Conservation (phyloP, 2,888 invertebrate genomes). For the Plagodis pulveraria region DNA sequence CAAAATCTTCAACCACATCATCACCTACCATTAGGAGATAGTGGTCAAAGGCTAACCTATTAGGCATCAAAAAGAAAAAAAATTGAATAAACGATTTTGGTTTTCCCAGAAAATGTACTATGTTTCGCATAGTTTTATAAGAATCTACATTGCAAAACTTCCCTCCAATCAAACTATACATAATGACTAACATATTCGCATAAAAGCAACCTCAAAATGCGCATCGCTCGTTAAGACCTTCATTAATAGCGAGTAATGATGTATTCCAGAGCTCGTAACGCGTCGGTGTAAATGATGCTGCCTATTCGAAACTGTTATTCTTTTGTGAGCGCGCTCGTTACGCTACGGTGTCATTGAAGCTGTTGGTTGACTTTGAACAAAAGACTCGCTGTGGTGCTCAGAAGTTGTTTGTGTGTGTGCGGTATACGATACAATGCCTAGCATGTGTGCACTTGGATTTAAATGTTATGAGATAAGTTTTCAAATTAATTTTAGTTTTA, state of each 20-base stretch:
- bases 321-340: conserved; percentile 31
- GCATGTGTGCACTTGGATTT: no score
- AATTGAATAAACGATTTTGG: no score
- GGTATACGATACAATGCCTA: background rate
- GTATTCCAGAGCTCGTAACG: conserved; percentile 28
- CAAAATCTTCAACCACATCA: no score
- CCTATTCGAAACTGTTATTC: conserved; percentile 29
- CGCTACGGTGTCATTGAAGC: conserved; percentile 25
- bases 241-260: conserved; percentile 35
- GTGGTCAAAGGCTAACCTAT: no score
- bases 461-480: no score
- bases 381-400: conserved; percentile 12
- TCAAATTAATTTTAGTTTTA: no score
- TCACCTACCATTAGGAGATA: no score
- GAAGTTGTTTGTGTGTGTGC: conserved; percentile 1
- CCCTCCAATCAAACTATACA: background rate
- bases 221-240: conserved; percentile 31
- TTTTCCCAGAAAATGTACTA: no score
- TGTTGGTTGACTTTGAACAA: conserved; percentile 24
- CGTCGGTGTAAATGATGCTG: conserved; percentile 32
- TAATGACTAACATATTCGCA: conserved; percentile 13
- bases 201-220: conserved; percentile 25
- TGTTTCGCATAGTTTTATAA: background rate
- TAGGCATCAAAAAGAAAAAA: no score
- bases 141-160: background rate